Conservation (phyloP, 2,797 vertebrate genomes). For the Cossypha dichroa region DNA sequence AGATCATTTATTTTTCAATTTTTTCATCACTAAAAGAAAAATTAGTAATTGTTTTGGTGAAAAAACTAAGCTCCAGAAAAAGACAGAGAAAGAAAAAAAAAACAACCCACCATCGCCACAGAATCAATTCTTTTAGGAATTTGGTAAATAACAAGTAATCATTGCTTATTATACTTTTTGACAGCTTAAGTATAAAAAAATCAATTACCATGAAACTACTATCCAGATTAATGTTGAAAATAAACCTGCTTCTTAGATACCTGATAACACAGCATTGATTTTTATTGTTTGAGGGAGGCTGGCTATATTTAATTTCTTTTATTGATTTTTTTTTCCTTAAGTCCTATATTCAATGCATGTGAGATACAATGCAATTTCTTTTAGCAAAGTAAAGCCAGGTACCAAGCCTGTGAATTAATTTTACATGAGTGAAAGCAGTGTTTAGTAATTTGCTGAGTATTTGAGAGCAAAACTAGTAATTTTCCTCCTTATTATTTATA, state of each 20-base stretch:
- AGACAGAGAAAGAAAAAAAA: neutral
- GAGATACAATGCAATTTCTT: constrained; percentile 67
- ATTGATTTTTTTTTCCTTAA: constrained; percentile 61
- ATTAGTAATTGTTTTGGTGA: neutral
- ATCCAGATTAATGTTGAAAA: constrained; percentile 73
- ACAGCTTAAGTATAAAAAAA: constrained; percentile 71
- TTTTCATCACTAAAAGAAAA: neutral
- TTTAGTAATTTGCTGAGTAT: constrained; percentile 64
- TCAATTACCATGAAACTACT: constrained; percentile 73
- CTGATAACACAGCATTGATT: constrained; percentile 72
- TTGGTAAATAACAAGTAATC: constrained; percentile 72
- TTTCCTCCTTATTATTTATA: constrained; percentile 66
- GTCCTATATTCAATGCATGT: constrained; percentile 49
- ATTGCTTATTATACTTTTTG: constrained; percentile 71
- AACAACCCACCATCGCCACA: neutral
- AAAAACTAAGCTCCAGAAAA: neutral
- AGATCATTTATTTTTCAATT: constrained; percentile 32
- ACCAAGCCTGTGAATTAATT: constrained; percentile 57
- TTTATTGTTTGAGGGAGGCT: constrained; percentile 69
- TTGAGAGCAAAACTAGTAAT: constrained; percentile 59
- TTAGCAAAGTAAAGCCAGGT: constrained; percentile 39
- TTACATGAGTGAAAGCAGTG: constrained; percentile 41
- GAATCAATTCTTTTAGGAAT: constrained; percentile 58
- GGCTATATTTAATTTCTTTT: constrained; percentile 76
- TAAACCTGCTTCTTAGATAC: constrained; percentile 68